Conservation (phyloP, 2,797 vertebrate species). For the Botia kubotai region DNA sequence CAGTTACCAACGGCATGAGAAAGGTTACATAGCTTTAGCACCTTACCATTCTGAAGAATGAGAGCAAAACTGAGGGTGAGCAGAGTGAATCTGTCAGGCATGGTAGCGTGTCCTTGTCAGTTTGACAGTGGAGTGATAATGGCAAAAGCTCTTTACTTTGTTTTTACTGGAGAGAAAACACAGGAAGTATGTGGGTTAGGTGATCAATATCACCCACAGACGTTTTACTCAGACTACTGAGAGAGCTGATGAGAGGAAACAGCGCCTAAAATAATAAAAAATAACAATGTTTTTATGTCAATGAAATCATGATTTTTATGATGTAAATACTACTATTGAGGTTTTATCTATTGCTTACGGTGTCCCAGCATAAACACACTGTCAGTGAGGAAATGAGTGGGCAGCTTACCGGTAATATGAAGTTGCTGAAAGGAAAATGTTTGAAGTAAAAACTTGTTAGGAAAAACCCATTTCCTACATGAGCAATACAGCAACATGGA, state of each 20-base stretch:
- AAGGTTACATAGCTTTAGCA: neutral
- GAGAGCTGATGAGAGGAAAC: neutral
- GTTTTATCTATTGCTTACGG: constrained; percentile 9
- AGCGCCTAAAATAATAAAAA: neutral
- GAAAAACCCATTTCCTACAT: constrained; percentile 33
- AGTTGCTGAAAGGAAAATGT: constrained; percentile 38
- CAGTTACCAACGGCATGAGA: neutral
- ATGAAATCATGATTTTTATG: neutral
- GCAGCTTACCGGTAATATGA: constrained; percentile 49
- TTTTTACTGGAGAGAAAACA: constrained; percentile 38
- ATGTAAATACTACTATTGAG: neutral
- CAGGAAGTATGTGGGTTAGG: constrained; percentile 52
- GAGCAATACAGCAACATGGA: constrained; percentile 15
- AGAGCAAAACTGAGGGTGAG: constrained; percentile 36
- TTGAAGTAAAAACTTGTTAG: constrained; percentile 1
- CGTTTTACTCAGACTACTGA: too few relatives aligned
- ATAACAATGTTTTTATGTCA: neutral
- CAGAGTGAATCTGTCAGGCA: constrained; percentile 41
- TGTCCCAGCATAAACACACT: neutral
- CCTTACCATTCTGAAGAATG: constrained; percentile 53
- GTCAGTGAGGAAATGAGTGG: constrained; percentile 28
- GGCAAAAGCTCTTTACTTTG: neutral
- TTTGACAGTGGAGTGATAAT: constrained; percentile 22
- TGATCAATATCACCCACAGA: neutral
- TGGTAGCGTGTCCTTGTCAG: constrained; percentile 18